A percentile compares a stretch with the other conserved stretches of the same genome.
Evolutionary conservation across 2,113 vertebrate species (phyloP).

Genomic region (Rhinoderma darwinii): DNA sequence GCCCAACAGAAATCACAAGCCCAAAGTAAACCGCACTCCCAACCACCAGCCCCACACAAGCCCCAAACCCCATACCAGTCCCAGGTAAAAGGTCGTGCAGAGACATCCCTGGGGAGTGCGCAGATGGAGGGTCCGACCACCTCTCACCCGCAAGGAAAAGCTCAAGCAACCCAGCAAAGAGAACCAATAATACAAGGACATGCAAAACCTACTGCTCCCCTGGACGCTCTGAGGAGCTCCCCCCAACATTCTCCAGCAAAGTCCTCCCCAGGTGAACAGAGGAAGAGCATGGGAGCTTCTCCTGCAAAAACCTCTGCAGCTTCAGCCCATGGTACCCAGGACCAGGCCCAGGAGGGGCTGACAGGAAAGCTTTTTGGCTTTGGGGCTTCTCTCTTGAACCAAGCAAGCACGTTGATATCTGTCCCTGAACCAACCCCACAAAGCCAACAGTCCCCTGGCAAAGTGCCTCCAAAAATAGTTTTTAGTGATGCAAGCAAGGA

Average conservation of each 20-base stretch:
- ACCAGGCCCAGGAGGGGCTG: constrained; percentile 91
- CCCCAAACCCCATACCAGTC: constrained; percentile 55
- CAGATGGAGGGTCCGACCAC: constrained; percentile 56
- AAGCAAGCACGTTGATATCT: constrained; percentile 94
- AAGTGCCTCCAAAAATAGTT: constrained; percentile 88
- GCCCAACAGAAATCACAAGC: neutral
- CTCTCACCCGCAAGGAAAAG: constrained; percentile 68
- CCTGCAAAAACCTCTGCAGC: constrained; percentile 77
- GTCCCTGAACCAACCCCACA: constrained; percentile 82
- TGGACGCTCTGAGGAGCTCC: constrained; percentile 79
- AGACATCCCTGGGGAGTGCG: constrained; percentile 60
- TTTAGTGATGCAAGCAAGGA: constrained; percentile 83
- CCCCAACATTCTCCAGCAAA: constrained; percentile 78
- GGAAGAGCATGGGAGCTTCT: constrained; percentile 79
- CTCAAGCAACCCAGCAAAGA: constrained; percentile 65
- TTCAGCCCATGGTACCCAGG: constrained; percentile 69
- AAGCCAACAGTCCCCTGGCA: constrained; percentile 82
- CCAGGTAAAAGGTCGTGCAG: constrained; percentile 64
- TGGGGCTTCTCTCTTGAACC: constrained; percentile 93
- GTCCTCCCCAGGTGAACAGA: constrained; percentile 81
- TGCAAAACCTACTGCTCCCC: constrained; percentile 80
- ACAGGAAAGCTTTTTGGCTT: constrained; percentile 97
- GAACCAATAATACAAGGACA: constrained; percentile 68
- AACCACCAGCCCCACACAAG: constrained; percentile 32
- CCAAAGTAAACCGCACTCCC: constrained; percentile 4